These are phyloP conservation scores for Pteropus rufus DNA, from an alignment of 2,797 vertebrate species.

Conservation along the genomic window DNA sequence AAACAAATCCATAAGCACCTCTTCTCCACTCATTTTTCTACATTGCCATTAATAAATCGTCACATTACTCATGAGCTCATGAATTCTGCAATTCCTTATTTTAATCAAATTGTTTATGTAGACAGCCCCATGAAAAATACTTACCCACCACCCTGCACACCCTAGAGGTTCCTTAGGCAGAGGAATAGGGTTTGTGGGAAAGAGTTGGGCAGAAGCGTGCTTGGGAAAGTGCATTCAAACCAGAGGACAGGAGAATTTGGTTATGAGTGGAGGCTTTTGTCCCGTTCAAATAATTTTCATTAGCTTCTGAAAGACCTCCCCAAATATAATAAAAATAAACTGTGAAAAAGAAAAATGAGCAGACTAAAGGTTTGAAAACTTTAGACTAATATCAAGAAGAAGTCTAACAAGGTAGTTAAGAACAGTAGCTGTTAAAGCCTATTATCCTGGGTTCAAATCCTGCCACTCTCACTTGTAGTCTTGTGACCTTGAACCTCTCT, in stretches of 20 bases:
- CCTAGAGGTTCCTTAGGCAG: background rate
- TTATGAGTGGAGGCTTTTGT: background rate
- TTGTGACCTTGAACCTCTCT: background rate
- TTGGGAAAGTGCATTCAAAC: background rate
- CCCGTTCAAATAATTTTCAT: background rate
- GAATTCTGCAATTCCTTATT: background rate
- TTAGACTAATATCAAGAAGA: background rate
- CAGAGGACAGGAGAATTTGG: background rate
- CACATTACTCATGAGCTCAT: background rate
- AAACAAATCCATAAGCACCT: background rate
- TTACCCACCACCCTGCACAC: background rate
- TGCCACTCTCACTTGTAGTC: background rate
- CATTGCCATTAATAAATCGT: background rate
- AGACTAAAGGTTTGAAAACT: background rate
- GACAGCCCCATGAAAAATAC: background rate
- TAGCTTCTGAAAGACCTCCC: too few relatives aligned
- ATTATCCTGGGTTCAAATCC: background rate
- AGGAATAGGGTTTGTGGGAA: background rate
- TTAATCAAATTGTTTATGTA: background rate
- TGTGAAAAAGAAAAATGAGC: background rate
- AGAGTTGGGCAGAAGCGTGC: background rate
- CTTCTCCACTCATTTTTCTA: background rate
- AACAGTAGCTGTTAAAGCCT: background rate
- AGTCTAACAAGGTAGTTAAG: background rate
- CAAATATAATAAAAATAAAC: background rate